Percentiles rank a stretch among this genome's conserved stretches.
phyloP scores from a whole-genome alignment of 2,888 invertebrate genomes.

The Nymphalis polychloros region DNA sequence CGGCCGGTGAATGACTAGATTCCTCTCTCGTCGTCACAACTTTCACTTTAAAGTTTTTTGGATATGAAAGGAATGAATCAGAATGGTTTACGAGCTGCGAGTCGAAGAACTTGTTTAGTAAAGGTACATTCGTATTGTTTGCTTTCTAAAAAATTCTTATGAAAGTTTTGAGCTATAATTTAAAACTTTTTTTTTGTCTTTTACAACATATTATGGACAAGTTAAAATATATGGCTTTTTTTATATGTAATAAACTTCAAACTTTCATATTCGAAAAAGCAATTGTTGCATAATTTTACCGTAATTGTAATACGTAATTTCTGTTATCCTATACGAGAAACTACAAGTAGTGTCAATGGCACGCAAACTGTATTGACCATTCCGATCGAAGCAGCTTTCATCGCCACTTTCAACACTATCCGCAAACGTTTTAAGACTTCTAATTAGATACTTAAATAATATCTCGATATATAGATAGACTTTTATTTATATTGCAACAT shows the following conservation, averaged over 20 bases:
- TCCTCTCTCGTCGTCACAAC: conserved; percentile 65
- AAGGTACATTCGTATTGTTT: conserved; percentile 34
- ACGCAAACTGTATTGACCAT: conserved; percentile 69
- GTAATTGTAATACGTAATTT: conserved; percentile 39
- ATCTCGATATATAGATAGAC: no score
- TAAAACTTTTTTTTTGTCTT: conserved; percentile 12
- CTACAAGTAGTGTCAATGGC: conserved; percentile 42
- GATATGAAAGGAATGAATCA: conserved; percentile 51
- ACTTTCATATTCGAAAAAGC: conserved; percentile 17
- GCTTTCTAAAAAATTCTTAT: conserved; percentile 34
- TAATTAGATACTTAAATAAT: conserved; percentile 56
- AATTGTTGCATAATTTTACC: conserved; percentile 38
- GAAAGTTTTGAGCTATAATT: conserved; percentile 21
- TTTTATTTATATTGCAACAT: no score
- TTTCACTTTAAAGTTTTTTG: conserved; percentile 78
- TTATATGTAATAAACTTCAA: neutral
- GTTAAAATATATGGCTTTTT: conserved; percentile 21
- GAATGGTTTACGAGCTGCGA: conserved; percentile 43
- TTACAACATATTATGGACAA: neutral
- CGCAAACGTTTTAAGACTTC: conserved; percentile 64
- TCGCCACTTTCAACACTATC: conserved; percentile 69
- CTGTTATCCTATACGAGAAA: conserved; percentile 47
- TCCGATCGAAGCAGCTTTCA: conserved; percentile 70
- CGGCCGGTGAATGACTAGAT: conserved; percentile 64
- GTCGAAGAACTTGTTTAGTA: conserved; percentile 37